Conservation (phyloP, 2,888 invertebrate species). For the Syritta pipiens region DNA sequence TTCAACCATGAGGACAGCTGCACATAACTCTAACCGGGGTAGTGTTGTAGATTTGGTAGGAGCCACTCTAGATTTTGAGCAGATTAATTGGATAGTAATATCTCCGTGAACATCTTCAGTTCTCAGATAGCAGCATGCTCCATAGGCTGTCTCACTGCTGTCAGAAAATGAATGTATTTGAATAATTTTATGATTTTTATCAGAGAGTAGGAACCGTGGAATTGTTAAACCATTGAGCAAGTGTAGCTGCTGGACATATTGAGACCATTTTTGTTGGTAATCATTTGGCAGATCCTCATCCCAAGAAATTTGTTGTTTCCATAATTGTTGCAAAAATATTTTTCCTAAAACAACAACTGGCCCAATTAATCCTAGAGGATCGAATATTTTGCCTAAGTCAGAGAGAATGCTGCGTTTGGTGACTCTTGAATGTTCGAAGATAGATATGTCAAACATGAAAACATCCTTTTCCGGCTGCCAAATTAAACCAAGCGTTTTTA, state of each 20-base stretch:
- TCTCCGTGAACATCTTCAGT: background rate
- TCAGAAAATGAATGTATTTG: conserved; percentile 24
- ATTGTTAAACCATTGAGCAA: background rate
- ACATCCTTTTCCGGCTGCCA: conserved; percentile 31
- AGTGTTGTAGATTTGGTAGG: conserved; percentile 23
- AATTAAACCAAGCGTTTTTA: conserved; percentile 43
- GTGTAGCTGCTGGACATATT: background rate
- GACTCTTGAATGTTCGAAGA: too few relatives aligned
- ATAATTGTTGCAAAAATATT: conserved; percentile 16
- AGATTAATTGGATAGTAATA: background rate
- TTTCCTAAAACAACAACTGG: conserved; percentile 13
- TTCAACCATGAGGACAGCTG: conserved; percentile 26
- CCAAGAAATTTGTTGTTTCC: background rate
- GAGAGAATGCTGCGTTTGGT: conserved; percentile 10
- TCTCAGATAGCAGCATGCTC: conserved; percentile 14
- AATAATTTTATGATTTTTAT: background rate
- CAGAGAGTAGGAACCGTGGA: background rate
- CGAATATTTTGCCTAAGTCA: conserved; percentile 20
- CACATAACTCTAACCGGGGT: conserved; percentile 34
- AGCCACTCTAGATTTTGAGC: conserved; percentile 46
- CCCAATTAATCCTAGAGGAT: conserved; percentile 21
- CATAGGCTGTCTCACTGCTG: conserved; percentile 16
- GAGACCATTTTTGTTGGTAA: background rate
- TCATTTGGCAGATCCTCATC: background rate
- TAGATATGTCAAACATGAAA: background rate